A percentile compares a stretch with the other conserved stretches of the same genome.
Evolutionary conservation across 2,797 vertebrate species (phyloP).

Genomic region (Pseudochromis fuscus): DNA sequence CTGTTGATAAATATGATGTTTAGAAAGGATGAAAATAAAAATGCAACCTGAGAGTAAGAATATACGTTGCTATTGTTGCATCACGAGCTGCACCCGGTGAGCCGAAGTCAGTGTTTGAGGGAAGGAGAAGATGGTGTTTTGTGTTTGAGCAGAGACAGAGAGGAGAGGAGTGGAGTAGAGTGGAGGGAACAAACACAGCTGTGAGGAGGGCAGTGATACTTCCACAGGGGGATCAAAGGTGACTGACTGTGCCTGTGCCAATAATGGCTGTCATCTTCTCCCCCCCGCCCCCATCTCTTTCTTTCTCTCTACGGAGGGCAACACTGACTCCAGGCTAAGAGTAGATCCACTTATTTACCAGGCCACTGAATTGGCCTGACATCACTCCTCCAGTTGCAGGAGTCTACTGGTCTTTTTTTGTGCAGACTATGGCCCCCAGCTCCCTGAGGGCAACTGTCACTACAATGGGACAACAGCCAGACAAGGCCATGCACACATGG

Average conservation of each 20-base stretch:
- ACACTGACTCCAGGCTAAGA: conserved; percentile 38
- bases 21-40: background rate
- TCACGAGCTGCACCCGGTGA: conserved; percentile 16
- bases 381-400: conserved; percentile 61
- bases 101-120: conserved; percentile 35
- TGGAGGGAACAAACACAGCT: conserved; percentile 72
- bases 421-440: conserved; percentile 50
- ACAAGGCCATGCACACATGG: conserved; percentile 78
- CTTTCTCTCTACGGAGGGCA: conserved; percentile 38
- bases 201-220: conserved; percentile 67
- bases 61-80: background rate
- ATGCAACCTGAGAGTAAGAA: background rate
- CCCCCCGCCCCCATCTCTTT: conserved; percentile 27
- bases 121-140: conserved; percentile 49
- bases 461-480: conserved; percentile 71
- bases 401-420: conserved; percentile 51
- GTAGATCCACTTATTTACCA: conserved; percentile 41
- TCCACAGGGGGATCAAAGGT: conserved; percentile 77
- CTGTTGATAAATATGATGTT: too few species aligned
- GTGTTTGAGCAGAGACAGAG: conserved; percentile 41
- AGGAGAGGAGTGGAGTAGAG: conserved; percentile 34
- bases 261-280: conserved; percentile 58
- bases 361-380: conserved; percentile 62
- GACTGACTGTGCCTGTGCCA: conserved; percentile 56
- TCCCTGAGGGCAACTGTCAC: conserved; percentile 77